Base-by-base conservation (phyloP, 2,113 vertebrate genomes). In the Apaloderma vittatum region DNA sequence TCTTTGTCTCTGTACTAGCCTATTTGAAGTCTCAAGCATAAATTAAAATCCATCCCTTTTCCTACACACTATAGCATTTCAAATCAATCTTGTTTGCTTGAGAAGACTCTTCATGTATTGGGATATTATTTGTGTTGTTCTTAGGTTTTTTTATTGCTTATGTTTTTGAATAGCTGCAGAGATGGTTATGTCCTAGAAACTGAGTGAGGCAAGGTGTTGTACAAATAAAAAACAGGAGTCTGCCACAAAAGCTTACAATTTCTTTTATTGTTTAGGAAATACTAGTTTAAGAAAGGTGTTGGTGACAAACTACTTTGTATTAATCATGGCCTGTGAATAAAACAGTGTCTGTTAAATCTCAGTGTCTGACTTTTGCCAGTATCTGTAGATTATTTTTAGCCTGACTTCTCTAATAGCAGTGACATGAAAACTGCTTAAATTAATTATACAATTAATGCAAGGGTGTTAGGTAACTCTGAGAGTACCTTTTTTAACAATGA, bases 131-230 rank as follows among this genome's bases (percentile, higher is more conserved):
- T 57, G 15, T 72, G 22, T 89, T 70, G 34, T 32, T 88, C 24
- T 59, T 89, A 74, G 55, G 83, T 90, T 46, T 88, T 88, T 88
- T 88, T 88, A 63, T 80, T 12, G 29, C 67, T 88, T 86, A 23
- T 0, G 15, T 51, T 80, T 92, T 84, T 88, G 12, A 86, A 20
- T 68, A 58, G 76, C 51, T 51, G 6, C 32, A 16, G 45, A 70
- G 70, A 15, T 16, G 82, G 8, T 52, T 70, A 29, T 46, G 22
- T 66, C 59, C 34, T 70, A 76, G n/a, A 88, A 63, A n/a, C 30
- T 32, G 24, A 76, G 55, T 5, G n/a, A 36, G 67, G 17, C 30
- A 88, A 83, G 16, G 54, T 49, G 20, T 32, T 74, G 37, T 36
- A 43, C 43, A 63, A 76, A 73, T 30, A 66, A 8, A 32, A 27